Conservation (phyloP, 2,888 invertebrate species). For the Drosophila mettleri region DNA sequence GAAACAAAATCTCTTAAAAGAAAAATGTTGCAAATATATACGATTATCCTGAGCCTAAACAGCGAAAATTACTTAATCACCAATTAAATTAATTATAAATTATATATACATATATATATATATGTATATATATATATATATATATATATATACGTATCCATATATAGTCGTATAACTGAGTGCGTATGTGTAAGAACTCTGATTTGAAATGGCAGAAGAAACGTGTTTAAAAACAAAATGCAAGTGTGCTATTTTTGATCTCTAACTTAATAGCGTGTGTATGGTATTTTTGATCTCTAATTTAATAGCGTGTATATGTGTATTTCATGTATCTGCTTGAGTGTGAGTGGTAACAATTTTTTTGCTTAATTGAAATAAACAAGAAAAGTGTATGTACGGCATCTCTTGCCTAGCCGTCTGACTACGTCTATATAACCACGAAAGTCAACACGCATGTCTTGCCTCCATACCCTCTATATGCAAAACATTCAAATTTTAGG, state of each 20-base stretch:
- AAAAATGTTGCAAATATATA: slow-evolving; percentile 32
- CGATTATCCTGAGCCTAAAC: slow-evolving; percentile 39
- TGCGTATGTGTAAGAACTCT: slow-evolving; percentile 21
- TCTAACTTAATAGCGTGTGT: not conserved
- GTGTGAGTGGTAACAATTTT: slow-evolving; percentile 8
- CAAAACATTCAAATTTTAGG: not conserved
- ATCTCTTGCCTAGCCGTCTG: not conserved
- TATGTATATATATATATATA: not conserved
- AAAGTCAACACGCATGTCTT: not conserved
- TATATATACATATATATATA: not conserved
- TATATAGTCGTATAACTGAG: not conserved
- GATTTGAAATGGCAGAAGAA: slow-evolving; percentile 59
- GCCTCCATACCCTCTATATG: not conserved
- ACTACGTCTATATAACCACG: too few species aligned
- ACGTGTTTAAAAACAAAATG: slow-evolving; percentile 18
- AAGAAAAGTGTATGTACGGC: not conserved
- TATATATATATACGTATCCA: not conserved
- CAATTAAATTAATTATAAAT: slow-evolving; percentile 8
- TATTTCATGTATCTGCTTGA: too few species aligned
- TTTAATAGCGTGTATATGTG: not conserved
- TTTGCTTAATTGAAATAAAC: not conserved
- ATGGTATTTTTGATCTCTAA: not conserved
- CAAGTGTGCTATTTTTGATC: slow-evolving; percentile 2
- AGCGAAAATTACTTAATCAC: slow-evolving; percentile 60
- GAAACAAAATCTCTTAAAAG: not conserved